A percentile compares a stretch with the other conserved stretches of the same genome.
Conservation (phyloP, 1,140 invertebrate genomes). For the Dendroctonus valens region DNA sequence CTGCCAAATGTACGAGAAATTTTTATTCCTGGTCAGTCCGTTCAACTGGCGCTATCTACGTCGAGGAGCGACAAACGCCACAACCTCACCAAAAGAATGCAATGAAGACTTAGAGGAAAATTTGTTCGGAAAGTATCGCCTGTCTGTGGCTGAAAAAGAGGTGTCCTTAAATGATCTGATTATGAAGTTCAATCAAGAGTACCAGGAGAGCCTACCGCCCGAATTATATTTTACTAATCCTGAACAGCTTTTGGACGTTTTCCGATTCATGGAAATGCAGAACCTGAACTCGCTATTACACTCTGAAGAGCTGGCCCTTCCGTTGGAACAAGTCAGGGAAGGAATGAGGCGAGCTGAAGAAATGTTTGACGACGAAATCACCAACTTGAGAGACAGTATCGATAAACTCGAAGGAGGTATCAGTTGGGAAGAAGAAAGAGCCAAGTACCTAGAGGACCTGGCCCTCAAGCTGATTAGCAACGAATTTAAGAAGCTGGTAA, state of each 20-base stretch:
- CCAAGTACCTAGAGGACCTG: constrained; percentile 50
- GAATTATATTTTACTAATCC: constrained; percentile 60
- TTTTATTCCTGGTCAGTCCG: constrained; percentile 61
- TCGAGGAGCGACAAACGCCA: constrained; percentile 1
- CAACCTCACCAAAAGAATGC: not conserved
- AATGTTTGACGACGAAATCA: constrained; percentile 50
- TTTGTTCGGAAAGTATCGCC: constrained; percentile 42
- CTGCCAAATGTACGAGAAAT: constrained; percentile 63
- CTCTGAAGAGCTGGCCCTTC: constrained; percentile 60
- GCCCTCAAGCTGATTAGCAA: constrained; percentile 52
- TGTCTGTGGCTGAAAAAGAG: constrained; percentile 38
- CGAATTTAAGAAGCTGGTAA: constrained; percentile 54
- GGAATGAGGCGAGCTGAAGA: constrained; percentile 50
- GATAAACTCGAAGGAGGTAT: constrained; percentile 53
- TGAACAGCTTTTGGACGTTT: constrained; percentile 56
- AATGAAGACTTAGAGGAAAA: constrained; percentile 26
- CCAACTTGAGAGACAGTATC: constrained; percentile 49
- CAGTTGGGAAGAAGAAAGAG: constrained; percentile 50
- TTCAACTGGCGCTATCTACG: constrained; percentile 57
- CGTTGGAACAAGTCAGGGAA: constrained; percentile 55
- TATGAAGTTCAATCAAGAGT: constrained; percentile 53
- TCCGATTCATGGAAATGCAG: constrained; percentile 60
- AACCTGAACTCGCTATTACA: constrained; percentile 64
- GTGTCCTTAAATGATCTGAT: constrained; percentile 53
- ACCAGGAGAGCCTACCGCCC: constrained; percentile 50